phyloP scores from a whole-genome alignment of 2,888 invertebrate species.

The Clitarchus hookeri region DNA sequence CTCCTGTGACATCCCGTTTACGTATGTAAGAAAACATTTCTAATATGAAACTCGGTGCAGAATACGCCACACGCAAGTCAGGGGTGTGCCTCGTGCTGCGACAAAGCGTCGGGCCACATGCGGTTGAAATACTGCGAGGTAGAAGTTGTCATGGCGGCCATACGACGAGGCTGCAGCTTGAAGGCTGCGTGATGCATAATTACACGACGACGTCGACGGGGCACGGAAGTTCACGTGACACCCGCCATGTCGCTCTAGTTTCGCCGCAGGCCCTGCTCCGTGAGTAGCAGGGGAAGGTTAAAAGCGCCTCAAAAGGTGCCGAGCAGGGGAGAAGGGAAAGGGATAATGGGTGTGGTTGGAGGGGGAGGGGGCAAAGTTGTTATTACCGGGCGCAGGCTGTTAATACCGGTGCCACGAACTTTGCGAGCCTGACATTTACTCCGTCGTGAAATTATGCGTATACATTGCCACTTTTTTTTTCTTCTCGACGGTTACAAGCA shows the following conservation, averaged over 20 bases:
- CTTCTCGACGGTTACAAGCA: neutral
- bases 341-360: too few relatives aligned
- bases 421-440: neutral
- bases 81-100: too few relatives aligned
- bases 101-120: neutral
- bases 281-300: neutral
- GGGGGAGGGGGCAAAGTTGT: neutral
- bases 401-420: constrained; percentile 14
- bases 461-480: neutral
- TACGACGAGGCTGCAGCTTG: neutral
- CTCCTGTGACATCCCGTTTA: too few relatives aligned
- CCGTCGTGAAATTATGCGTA: constrained; percentile 6
- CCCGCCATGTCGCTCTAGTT: neutral
- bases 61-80: too few relatives aligned
- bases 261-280: neutral
- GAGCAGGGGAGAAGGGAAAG: neutral
- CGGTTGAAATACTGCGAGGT: neutral
- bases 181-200: constrained; percentile 8
- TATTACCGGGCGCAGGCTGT: constrained; percentile 14
- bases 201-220: neutral
- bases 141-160: neutral
- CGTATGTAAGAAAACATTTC: too few relatives aligned
- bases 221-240: constrained; percentile 14
- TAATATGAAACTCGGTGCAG: too few relatives aligned
- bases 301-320: neutral